Evolutionary conservation across 64 coral and sea anemone genomes (phyloP).

Genomic region (Montipora cactus): DNA sequence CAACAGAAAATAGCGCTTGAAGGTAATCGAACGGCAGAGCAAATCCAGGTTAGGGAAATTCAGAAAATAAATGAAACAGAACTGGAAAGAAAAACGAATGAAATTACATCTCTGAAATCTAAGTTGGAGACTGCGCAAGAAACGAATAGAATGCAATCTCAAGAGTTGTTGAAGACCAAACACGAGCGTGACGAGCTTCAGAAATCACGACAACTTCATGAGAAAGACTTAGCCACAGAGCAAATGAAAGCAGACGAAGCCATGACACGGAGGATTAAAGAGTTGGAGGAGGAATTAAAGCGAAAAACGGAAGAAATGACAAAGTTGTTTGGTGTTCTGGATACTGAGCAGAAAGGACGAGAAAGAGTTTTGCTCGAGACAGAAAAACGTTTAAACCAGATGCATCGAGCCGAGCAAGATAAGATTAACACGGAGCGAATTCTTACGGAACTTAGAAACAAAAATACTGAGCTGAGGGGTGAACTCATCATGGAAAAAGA

Average conservation of each 20-base stretch:
- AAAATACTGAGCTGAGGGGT: slow-evolving; percentile 40
- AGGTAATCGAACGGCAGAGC: slow-evolving; percentile 66
- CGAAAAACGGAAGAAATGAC: slow-evolving; percentile 53
- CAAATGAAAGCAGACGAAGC: slow-evolving; percentile 63
- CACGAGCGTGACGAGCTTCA: background rate
- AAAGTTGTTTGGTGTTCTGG: slow-evolving; percentile 51
- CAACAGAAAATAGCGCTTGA: slow-evolving; percentile 50
- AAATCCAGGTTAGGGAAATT: slow-evolving; percentile 69
- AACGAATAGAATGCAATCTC: slow-evolving; percentile 12
- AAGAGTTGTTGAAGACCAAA: slow-evolving; percentile 14
- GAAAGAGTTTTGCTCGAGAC: slow-evolving; percentile 51
- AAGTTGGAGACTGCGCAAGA: slow-evolving; percentile 68
- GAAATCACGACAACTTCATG: slow-evolving; percentile 65
- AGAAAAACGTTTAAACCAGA: slow-evolving; percentile 48
- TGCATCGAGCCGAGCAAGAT: slow-evolving; percentile 40
- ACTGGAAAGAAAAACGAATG: slow-evolving; percentile 57
- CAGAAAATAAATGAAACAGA: slow-evolving; percentile 64
- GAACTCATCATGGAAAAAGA: slow-evolving; percentile 39
- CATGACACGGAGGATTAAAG: slow-evolving; percentile 38
- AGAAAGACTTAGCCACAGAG: slow-evolving; percentile 53
- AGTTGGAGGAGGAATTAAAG: slow-evolving; percentile 41
- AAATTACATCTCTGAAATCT: slow-evolving; percentile 56
- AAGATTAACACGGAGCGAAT: slow-evolving; percentile 40
- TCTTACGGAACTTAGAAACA: slow-evolving; percentile 26
- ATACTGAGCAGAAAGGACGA: slow-evolving; percentile 65